These are phyloP conservation scores for Sebastolobus alascanus DNA, from an alignment of 2,797 vertebrate species.

Conservation along the genomic window DNA sequence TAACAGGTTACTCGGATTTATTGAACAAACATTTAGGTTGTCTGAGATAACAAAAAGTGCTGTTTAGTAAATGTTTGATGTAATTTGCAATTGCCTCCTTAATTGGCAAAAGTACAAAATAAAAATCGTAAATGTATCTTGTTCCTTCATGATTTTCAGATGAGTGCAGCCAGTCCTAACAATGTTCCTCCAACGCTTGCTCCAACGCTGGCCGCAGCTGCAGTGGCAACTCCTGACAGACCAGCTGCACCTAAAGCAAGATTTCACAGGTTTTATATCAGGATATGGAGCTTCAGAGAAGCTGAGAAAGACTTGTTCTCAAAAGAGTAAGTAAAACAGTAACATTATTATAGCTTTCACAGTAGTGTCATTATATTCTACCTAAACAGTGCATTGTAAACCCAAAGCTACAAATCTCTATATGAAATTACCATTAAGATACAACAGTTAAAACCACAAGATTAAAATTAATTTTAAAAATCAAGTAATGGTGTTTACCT, in stretches of 20 bases:
- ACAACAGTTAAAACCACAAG: neutral
- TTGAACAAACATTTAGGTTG: neutral
- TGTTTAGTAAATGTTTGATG: neutral
- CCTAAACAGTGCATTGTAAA: neutral
- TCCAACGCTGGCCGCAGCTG: conserved; percentile 7
- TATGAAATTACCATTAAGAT: neutral
- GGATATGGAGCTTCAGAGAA: neutral
- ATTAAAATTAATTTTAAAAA: neutral
- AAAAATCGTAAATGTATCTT: neutral
- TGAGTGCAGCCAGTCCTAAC: neutral
- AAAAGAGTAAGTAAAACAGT: no score
- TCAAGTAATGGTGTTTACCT: conserved; percentile 30
- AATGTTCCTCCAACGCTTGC: neutral
- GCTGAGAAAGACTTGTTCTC: neutral
- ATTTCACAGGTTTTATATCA: neutral
- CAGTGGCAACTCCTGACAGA: conserved; percentile 4
- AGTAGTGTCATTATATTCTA: neutral
- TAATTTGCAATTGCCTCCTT: neutral
- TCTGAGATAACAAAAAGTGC: neutral
- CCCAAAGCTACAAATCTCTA: neutral
- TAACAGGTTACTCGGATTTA: neutral
- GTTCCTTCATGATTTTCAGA: neutral
- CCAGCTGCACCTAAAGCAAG: conserved; percentile 27
- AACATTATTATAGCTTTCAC: neutral
- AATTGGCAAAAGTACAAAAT: neutral